A percentile compares a stretch with the other conserved stretches of the same genome.
Conservation (phyloP, 2,113 vertebrate species). For the Oriolus oriolus region DNA sequence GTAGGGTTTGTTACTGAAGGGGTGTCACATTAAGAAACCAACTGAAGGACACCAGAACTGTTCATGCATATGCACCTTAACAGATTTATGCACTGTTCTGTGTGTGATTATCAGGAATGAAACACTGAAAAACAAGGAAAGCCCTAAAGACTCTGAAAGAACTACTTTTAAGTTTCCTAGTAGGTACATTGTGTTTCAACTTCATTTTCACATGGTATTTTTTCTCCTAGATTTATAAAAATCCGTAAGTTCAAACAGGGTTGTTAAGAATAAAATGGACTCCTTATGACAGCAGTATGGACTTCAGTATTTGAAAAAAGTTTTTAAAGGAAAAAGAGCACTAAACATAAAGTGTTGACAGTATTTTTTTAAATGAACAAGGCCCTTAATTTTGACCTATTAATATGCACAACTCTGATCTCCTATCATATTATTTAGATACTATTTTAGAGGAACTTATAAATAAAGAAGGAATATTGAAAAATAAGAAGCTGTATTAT, state of each 20-base stretch:
- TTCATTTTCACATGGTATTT: not conserved
- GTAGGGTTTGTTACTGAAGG: not conserved
- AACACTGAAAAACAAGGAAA: not conserved
- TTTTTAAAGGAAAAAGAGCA: not conserved
- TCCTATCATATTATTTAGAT: not conserved
- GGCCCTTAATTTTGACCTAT: constrained; percentile 60
- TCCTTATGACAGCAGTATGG: not conserved
- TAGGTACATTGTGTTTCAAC: not conserved
- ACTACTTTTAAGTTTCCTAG: not conserved
- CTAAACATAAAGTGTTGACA: not conserved
- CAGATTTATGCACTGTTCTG: not conserved
- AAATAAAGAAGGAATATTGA: not conserved
- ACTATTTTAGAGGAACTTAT: constrained; percentile 57
- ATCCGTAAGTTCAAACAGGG: not conserved
- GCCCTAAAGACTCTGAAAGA: not conserved
- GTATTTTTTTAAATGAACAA: constrained; percentile 37
- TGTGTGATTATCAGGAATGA: not conserved
- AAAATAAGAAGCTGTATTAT: not conserved
- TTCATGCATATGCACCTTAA: rapidly evolving
- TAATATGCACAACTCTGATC: constrained; percentile 38
- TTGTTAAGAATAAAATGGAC: not conserved
- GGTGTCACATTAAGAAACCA: not conserved
- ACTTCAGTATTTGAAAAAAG: not conserved
- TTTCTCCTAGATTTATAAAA: not conserved
- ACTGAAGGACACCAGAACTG: not conserved